Evolutionary conservation across 2,797 vertebrate genomes (phyloP), one percentile per base, ranked within the genome.

Genomic region (Xenopus petersii): DNA sequence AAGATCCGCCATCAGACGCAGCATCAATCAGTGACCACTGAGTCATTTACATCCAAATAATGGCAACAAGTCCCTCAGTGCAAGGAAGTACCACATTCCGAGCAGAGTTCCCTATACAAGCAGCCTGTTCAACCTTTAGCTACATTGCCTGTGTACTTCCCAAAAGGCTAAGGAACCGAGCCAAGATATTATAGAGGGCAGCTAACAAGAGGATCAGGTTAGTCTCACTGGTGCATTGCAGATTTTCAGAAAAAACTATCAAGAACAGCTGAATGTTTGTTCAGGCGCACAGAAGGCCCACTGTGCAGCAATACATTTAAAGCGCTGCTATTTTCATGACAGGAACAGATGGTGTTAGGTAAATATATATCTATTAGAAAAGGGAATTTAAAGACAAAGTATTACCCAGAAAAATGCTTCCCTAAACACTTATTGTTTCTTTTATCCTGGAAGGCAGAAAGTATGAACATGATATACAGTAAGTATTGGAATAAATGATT

Each of bases 11-110:
- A 68, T 70, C 70, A 64, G 58, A 60, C 65, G 56, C 42, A 24
- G 60, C 75, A 78, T 78, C 73, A 78, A 78, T 78, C 70, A 69
- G 70, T 60, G 51, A 78, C 73, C 75, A 73, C 70, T 64, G 71
- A 60, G 64, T 69, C 71, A 73, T 78, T 69, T 78, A 68, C 75
- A 78, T 78, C 71, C 65, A 78, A 73, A 64, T 73, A 72, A 78
- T 59, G 70, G 71, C 75, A 78, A 11, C 51, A 36, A 78, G 60
- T 78, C 75, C 75, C 71, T 68, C n/a, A 13, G 75, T 64, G 75
- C 56, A 69, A 73, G 58, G 59, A 64, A 30, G 67, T 73, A 51
- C 24, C 66, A 59, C 49, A 64, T 64, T 73, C 55, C 15, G 11
- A 61, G 58, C 36, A 73, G 49, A 59, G 26, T 73, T 73, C 21